These are phyloP conservation scores for Aix galericulata DNA, from an alignment of 2,113 vertebrate species.

Conservation along the genomic window DNA sequence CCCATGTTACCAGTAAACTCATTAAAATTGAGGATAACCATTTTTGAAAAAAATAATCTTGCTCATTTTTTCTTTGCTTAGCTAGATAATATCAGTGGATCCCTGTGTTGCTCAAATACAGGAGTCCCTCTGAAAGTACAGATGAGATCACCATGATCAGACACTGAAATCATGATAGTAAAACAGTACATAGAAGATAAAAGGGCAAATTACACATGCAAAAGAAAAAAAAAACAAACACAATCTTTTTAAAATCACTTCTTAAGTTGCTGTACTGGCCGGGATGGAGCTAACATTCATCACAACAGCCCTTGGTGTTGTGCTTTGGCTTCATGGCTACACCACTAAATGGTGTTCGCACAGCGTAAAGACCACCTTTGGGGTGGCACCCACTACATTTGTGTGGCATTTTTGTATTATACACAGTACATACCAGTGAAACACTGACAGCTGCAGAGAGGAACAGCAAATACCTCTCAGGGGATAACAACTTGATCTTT, in stretches of 20 bases:
- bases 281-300: not conserved
- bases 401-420: not conserved
- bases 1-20: not conserved
- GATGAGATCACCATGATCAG: not conserved
- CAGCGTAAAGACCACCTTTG: not conserved
- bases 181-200: not conserved
- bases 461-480: not conserved
- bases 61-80: not conserved
- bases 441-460: not conserved
- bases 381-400: not conserved
- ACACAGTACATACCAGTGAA: not conserved
- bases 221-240: too few relatives aligned
- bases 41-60: not conserved
- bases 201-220: not conserved
- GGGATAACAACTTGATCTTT: accelerated
- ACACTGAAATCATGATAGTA: not conserved
- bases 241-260: not conserved
- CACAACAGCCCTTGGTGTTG: not conserved
- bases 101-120: not conserved
- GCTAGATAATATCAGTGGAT: not conserved
- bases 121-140: not conserved
- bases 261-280: not conserved
- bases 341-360: not conserved
- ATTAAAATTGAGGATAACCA: not conserved
- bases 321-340: not conserved